These are phyloP conservation scores for Fabriciana adippe DNA, from an alignment of 2,888 invertebrate species.

Conservation along the genomic window DNA sequence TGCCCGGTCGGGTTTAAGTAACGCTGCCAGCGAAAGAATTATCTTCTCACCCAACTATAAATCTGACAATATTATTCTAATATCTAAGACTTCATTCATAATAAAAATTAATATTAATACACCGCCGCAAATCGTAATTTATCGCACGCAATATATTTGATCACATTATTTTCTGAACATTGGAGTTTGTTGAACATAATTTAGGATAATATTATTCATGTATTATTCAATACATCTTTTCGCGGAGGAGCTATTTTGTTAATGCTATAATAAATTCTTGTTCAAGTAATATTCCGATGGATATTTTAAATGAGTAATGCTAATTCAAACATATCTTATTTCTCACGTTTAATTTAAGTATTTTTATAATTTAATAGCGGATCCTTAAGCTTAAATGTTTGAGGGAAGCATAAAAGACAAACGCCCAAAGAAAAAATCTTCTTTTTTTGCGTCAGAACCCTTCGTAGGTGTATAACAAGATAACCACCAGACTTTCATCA, in stretches of 20 bases:
- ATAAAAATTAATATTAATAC: slow-evolving; percentile 36
- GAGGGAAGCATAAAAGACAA: too few species aligned
- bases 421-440: too few species aligned
- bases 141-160: slow-evolving; percentile 29
- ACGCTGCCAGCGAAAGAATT: slow-evolving; percentile 31
- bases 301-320: not conserved
- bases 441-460: too few species aligned
- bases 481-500: too few species aligned
- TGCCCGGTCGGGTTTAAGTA: slow-evolving; percentile 26
- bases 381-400: too few species aligned
- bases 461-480: too few species aligned
- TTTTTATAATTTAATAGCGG: too few species aligned
- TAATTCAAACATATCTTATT: not conserved
- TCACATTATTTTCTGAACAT: slow-evolving; percentile 32
- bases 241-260: slow-evolving; percentile 3
- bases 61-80: slow-evolving; percentile 35
- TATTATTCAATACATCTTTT: slow-evolving; percentile 20
- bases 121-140: slow-evolving; percentile 32
- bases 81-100: slow-evolving; percentile 35
- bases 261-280: slow-evolving; percentile 3
- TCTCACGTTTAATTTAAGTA: too few species aligned
- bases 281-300: not conserved
- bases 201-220: slow-evolving; percentile 29
- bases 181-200: slow-evolving; percentile 25
- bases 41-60: slow-evolving; percentile 30